Evolutionary conservation across 2,113 vertebrate species (phyloP).

Genomic region (Mesoclemmys tuberculata): DNA sequence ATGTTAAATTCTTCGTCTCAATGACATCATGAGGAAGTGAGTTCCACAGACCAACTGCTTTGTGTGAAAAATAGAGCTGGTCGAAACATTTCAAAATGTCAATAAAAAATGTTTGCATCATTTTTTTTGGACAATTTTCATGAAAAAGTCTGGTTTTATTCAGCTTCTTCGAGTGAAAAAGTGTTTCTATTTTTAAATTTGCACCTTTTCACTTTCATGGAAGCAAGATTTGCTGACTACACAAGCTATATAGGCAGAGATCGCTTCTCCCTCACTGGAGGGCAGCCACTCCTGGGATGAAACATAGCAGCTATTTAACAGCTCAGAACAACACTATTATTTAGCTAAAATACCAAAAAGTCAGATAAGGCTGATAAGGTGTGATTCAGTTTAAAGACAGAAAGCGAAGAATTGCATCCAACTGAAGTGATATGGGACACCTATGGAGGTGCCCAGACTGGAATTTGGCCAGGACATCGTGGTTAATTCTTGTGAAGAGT

Average conservation of each 20-base stretch:
- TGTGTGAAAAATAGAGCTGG: no score
- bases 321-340: not conserved
- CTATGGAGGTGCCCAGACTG: not conserved
- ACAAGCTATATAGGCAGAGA: not conserved
- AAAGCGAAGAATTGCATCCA: not conserved
- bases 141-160: not conserved
- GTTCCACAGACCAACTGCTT: no score
- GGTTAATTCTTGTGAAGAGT: not conserved
- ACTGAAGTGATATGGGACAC: not conserved
- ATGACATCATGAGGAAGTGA: no score
- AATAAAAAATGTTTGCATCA: no score
- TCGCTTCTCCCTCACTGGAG: not conserved
- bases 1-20: no score
- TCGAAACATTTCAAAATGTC: no score
- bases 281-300: not conserved
- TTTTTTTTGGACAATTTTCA: not conserved
- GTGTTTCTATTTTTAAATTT: not conserved
- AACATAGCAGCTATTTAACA: not conserved
- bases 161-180: not conserved
- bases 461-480: not conserved
- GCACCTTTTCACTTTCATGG: not conserved
- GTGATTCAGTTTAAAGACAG: not conserved
- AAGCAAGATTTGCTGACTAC: not conserved
- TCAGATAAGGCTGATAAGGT: not conserved
- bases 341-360: not conserved